These are phyloP conservation scores for Antedon mediterranea DNA, from an alignment of 53 echinoderm and acorn worm species.

Conservation along the genomic window DNA sequence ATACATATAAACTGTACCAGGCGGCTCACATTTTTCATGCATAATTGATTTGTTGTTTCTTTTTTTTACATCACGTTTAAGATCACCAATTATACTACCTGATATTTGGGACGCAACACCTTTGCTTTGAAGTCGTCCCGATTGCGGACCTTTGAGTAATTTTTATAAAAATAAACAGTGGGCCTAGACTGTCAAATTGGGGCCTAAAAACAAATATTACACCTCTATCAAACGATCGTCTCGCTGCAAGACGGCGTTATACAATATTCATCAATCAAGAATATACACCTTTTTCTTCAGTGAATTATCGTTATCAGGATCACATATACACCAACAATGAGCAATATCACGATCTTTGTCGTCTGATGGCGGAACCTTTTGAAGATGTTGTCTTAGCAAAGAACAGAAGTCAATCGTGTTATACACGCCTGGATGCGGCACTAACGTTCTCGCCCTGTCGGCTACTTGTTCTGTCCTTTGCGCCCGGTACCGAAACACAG, in stretches of 20 bases:
- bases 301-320: not conserved
- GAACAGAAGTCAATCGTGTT: not conserved
- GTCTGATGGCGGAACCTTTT: not conserved
- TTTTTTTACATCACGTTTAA: not conserved
- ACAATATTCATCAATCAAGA: not conserved
- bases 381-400: not conserved
- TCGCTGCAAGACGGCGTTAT: not conserved
- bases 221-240: not conserved
- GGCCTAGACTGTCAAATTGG: not conserved
- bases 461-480: not conserved
- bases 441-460: not conserved
- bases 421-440: not conserved
- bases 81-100: not conserved
- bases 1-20: not conserved
- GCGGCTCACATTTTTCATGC: too few species aligned
- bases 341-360: not conserved
- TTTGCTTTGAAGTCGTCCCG: not conserved
- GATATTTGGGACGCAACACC: not conserved
- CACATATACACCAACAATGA: not conserved
- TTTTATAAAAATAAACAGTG: not conserved
- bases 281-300: not conserved
- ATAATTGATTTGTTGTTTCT: not conserved
- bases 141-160: not conserved
- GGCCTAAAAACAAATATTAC: not conserved
- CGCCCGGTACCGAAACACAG: not conserved